Evolutionary conservation across 2,888 invertebrate genomes (phyloP), one percentile per base, ranked within the genome.

Genomic region (Drosophila nr. perissopoda): DNA sequence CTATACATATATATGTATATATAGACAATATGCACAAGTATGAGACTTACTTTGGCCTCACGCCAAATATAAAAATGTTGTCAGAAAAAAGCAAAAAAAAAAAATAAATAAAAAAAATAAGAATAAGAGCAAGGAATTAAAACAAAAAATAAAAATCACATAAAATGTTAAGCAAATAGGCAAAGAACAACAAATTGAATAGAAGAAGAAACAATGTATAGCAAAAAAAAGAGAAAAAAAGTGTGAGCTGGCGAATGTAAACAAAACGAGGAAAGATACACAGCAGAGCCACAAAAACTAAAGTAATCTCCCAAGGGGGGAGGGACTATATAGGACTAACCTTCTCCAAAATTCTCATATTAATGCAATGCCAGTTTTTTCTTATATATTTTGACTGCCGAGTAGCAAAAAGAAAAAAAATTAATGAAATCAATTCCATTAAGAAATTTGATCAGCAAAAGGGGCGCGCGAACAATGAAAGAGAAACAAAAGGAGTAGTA

Each of bases 181-280:
- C 82, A 82, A 84, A 84, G 87, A 73, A 87, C 76, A 81, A 73
- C 80, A 84, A 84, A 84, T 80, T 85, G 68, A 85, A 59, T 58
- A 77, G 65, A 67, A 25, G 11, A 6, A 25, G 58, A 79, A 86
- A 75, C 71, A 76, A 78, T 63, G 57, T 80, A 56, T 62, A 48
- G 27, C 51, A 49, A 67, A 66, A 63, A 63, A 18, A 45, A 29
- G 40, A 33, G 13, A 45, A 45, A n/a, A n/a, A 36, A 36, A 73
- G 31, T 69, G 38, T 66, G 60, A 69, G 69, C 71, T 73, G 60
- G 72, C 67, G 89, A 82, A 85, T 82, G 87, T 85, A 85, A 85
- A 85, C 85, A 85, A 85, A 79, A 67, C 77, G 80, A 79, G 73
- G 87, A 89, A 87, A 85, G 89, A 85, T 85, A 89, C 89, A 85